Percentiles rank a stretch among this genome's conserved stretches.
Conservation (phyloP, 2,113 vertebrate species). For the Raja brachyura region DNA sequence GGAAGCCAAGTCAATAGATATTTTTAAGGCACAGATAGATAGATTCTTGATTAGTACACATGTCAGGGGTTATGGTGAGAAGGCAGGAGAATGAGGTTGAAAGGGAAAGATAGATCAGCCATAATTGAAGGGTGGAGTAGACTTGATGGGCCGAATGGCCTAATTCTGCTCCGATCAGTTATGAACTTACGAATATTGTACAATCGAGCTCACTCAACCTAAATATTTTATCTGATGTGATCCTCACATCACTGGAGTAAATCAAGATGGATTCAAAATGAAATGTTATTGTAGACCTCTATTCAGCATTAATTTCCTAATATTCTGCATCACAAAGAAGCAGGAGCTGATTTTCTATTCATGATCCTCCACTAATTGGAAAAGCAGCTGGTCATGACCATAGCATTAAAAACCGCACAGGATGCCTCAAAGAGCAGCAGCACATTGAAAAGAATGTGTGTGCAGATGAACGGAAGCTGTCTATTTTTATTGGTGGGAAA, state of each 20-base stretch:
- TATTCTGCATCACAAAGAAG: neutral
- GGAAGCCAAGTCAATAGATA: too few species aligned
- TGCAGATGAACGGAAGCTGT: neutral
- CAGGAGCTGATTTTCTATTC: neutral
- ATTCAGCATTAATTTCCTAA: neutral
- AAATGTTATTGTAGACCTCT: neutral
- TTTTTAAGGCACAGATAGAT: too few species aligned
- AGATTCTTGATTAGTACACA: too few species aligned
- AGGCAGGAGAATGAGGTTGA: too few species aligned
- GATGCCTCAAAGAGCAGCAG: neutral
- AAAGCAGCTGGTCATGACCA: too few species aligned
- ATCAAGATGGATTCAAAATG: neutral
- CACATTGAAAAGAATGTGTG: neutral
- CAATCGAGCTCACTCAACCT: neutral
- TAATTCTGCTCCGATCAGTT: too few species aligned
- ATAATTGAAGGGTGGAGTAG: too few species aligned
- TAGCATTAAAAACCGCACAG: neutral
- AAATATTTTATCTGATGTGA: neutral
- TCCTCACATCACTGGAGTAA: neutral
- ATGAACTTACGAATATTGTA: neutral
- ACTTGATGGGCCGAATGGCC: too few species aligned
- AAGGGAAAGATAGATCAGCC: too few species aligned
- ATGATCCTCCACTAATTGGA: neutral
- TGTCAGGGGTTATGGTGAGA: too few species aligned
- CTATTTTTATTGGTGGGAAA: neutral